A percentile compares a stretch with the other conserved stretches of the same genome.
Conservation (phyloP, 2,888 invertebrate genomes). For the Pinctada fucata region DNA sequence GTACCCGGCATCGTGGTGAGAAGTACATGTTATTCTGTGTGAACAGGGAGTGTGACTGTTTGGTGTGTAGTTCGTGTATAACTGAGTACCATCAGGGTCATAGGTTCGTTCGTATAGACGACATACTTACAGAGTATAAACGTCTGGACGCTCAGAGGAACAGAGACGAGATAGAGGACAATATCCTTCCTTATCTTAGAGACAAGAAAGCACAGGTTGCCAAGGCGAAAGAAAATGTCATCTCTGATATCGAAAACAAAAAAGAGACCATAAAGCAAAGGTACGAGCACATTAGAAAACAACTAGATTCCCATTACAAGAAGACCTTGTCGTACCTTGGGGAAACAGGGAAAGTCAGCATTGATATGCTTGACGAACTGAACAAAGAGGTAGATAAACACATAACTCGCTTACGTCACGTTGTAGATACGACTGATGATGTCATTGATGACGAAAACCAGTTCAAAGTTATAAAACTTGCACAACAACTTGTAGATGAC, state of each 20-base stretch:
- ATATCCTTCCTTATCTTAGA: conserved; percentile 11
- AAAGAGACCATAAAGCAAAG: conserved; percentile 20
- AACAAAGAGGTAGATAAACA: conserved; percentile 11
- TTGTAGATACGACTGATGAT: not conserved
- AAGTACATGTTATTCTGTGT: conserved; percentile 14
- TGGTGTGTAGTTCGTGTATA: conserved; percentile 13
- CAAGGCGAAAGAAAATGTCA: conserved; percentile 3
- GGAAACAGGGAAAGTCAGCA: conserved; percentile 10
- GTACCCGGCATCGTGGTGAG: conserved; percentile 1
- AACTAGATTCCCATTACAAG: conserved; percentile 13
- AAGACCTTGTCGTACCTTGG: conserved; percentile 1
- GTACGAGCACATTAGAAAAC: conserved; percentile 12
- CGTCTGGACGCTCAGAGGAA: conserved; percentile 10
- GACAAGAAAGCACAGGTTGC: conserved; percentile 14
- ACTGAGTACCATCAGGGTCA: conserved; percentile 21
- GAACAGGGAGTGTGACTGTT: conserved; percentile 10
- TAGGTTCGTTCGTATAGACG: conserved; percentile 18
- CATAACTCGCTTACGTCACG: not conserved
- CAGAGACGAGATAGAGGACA: conserved; percentile 17
- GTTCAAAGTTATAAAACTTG: conserved; percentile 2
- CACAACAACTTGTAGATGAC: conserved; percentile 3
- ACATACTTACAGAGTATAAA: conserved; percentile 5
- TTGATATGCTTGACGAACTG: conserved; percentile 5
- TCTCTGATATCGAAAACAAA: conserved; percentile 13
- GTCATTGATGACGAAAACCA: not conserved